A percentile compares a stretch with the other conserved stretches of the same genome.
Conservation (phyloP, 2,113 vertebrate genomes). For the Hydropotes inermis region DNA sequence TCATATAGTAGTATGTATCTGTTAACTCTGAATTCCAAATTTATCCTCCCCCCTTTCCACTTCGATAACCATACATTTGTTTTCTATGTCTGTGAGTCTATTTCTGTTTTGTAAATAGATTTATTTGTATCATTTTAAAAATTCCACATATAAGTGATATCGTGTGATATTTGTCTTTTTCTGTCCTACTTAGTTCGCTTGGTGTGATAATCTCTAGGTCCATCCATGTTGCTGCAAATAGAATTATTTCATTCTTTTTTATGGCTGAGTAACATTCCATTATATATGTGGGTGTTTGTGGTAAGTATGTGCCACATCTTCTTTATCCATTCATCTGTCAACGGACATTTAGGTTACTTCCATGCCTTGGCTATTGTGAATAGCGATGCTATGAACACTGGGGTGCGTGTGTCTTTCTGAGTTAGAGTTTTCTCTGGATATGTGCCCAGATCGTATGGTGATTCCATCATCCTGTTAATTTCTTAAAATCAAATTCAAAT, state of each 20-base stretch:
- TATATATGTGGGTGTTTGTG: not conserved
- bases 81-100: not conserved
- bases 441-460: not conserved
- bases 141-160: not conserved
- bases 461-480: not conserved
- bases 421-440: not conserved
- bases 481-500: not conserved
- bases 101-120: not conserved
- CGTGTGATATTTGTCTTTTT: not conserved
- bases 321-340: not conserved
- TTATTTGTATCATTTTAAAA: not conserved
- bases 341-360: not conserved
- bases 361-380: not conserved
- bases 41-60: not conserved
- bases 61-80: not conserved
- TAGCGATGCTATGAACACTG: not conserved
- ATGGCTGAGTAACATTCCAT: not conserved
- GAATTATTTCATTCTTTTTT: not conserved
- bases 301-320: not conserved
- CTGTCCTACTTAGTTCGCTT: not conserved
- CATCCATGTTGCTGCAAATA: not conserved
- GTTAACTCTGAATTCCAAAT: not conserved
- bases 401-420: not conserved
- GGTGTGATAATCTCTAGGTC: not conserved
- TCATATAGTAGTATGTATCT: not conserved